These are phyloP conservation scores for Onthophagus sagittarius DNA, from an alignment of 2,888 invertebrate species.

Conservation along the genomic window DNA sequence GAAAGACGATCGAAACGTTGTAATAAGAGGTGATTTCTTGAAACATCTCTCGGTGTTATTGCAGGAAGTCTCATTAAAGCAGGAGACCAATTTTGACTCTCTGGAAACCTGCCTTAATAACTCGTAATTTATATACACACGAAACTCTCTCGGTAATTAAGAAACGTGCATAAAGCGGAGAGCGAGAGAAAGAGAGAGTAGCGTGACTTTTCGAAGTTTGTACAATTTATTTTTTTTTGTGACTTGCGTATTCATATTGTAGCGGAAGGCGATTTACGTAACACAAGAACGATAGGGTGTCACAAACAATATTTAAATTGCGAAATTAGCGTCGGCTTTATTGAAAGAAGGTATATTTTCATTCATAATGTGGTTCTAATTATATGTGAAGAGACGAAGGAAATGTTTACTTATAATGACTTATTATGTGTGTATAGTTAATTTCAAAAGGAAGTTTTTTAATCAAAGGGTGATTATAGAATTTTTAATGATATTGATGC, in stretches of 20 bases:
- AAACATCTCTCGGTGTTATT: neutral
- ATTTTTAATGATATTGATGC: neutral
- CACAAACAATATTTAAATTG: neutral
- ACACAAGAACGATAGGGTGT: neutral
- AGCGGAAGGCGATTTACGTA: neutral
- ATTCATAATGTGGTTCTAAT: neutral
- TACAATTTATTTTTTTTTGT: neutral
- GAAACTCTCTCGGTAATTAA: neutral
- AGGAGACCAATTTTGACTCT: neutral
- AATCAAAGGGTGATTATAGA: neutral
- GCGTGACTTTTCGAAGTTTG: neutral
- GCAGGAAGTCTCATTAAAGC: neutral
- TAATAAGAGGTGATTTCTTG: neutral
- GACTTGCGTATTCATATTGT: neutral
- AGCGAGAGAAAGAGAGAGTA: neutral
- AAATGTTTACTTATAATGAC: neutral
- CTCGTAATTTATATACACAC: neutral
- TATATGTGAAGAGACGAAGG: neutral
- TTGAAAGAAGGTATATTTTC: neutral
- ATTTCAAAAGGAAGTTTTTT: neutral
- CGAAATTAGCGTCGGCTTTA: neutral
- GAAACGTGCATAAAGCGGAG: neutral
- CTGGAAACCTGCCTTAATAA: neutral
- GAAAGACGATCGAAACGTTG: neutral
- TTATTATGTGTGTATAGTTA: too few relatives aligned